Percentiles rank a stretch among this genome's conserved stretches.
Evolutionary conservation across 2,797 vertebrate genomes (phyloP).

Genomic region (Fratercula arctica): DNA sequence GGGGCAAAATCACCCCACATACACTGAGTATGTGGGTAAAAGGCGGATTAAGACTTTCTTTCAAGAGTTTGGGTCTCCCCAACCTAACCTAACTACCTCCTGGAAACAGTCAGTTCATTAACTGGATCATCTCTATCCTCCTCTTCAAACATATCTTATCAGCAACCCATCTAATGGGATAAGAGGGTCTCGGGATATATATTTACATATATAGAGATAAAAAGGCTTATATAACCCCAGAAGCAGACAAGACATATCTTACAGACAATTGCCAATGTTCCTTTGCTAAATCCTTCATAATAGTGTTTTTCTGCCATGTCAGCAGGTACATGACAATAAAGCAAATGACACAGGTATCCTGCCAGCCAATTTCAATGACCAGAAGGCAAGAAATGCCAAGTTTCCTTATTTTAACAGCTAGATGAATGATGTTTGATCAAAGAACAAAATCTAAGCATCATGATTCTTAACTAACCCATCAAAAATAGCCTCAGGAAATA

Average conservation of each 20-base stretch:
- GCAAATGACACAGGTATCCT: background rate
- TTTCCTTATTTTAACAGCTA: background rate
- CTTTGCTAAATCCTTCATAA: background rate
- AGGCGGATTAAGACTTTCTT: background rate
- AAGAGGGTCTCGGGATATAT: background rate
- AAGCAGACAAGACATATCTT: background rate
- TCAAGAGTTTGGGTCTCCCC: background rate
- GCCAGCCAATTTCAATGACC: background rate
- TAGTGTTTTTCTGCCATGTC: background rate
- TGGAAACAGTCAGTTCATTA: background rate
- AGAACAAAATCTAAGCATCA: conserved; percentile 12
- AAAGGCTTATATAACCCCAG: background rate
- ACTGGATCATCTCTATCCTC: background rate
- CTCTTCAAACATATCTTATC: background rate
- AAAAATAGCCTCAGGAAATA: conserved; percentile 19
- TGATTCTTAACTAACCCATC: conserved; percentile 22
- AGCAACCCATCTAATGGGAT: background rate
- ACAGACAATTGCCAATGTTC: background rate
- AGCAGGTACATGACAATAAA: background rate
- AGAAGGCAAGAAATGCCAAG: conserved; percentile 2
- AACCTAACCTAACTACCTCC: background rate
- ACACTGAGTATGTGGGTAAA: accelerated
- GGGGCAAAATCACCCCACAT: accelerated
- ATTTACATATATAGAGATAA: background rate
- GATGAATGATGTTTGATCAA: conserved; percentile 38